A percentile compares a stretch with the other conserved stretches of the same genome.
These are phyloP conservation scores for Campylomormyrus tamandua DNA, from an alignment of 2,113 vertebrate species.

Conservation along the genomic window DNA sequence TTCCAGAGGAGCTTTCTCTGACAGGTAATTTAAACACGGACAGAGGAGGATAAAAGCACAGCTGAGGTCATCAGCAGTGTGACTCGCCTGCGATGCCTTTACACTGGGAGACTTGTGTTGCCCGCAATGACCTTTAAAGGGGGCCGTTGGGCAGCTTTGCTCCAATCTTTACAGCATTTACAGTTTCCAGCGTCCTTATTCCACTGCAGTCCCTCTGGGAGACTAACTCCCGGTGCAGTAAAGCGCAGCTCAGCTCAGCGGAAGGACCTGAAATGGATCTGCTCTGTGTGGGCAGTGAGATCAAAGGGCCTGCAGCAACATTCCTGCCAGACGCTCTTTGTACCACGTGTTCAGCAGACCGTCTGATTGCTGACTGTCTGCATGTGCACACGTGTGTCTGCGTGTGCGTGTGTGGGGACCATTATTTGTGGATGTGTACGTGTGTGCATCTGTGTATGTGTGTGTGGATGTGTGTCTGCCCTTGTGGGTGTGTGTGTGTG, in stretches of 20 bases:
- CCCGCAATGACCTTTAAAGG: background rate
- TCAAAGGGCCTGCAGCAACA: background rate
- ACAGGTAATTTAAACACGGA: background rate
- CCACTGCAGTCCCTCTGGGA: background rate
- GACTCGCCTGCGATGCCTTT: background rate
- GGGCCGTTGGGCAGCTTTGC: background rate
- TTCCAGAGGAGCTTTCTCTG: background rate
- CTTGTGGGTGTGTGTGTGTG: no score
- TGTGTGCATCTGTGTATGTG: background rate
- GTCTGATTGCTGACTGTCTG: background rate
- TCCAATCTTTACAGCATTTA: background rate
- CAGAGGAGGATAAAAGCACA: background rate
- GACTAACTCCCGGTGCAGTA: conserved; percentile 31
- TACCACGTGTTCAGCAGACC: background rate
- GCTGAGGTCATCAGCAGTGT: background rate
- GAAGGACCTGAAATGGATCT: conserved; percentile 52
- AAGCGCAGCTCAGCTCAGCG: conserved; percentile 41
- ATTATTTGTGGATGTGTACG: background rate
- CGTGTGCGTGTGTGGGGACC: background rate
- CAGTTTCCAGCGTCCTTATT: background rate
- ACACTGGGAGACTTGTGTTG: background rate
- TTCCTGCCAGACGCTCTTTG: background rate
- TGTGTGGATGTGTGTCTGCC: no score
- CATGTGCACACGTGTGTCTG: background rate
- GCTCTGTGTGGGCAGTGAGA: background rate